Conservation (phyloP, 92 coral and sea anemone genomes). For the Actinernus sp. region DNA sequence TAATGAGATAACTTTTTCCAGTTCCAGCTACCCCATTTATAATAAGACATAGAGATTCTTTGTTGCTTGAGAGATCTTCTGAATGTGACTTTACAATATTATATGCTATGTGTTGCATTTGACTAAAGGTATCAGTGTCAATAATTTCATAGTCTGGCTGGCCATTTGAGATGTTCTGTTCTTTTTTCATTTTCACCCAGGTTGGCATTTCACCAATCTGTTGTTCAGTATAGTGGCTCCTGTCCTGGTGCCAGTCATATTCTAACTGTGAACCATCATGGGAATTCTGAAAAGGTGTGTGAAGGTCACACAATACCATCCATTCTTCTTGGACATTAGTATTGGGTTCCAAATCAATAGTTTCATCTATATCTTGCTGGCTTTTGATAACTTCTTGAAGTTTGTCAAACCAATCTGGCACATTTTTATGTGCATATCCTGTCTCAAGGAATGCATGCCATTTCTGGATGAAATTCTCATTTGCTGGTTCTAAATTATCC, state of each 20-base stretch:
- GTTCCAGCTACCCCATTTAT: conserved; percentile 35
- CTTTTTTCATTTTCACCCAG: conserved; percentile 42
- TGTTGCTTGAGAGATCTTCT: conserved; percentile 22
- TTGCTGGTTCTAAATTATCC: conserved; percentile 44
- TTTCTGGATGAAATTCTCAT: conserved; percentile 16
- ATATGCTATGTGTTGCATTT: conserved; percentile 52
- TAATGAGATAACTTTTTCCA: conserved; percentile 40
- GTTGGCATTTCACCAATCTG: conserved; percentile 57
- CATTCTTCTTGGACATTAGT: conserved; percentile 35
- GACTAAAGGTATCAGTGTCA: conserved; percentile 36
- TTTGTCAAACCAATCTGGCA: conserved; percentile 72
- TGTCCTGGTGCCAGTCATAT: conserved; percentile 46
- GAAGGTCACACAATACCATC: conserved; percentile 57
- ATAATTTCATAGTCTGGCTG: conserved; percentile 16
- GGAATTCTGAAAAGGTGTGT: conserved; percentile 29
- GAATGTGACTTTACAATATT: conserved; percentile 45
- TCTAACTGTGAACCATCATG: not conserved
- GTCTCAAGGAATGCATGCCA: conserved; percentile 35
- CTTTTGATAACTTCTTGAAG: conserved; percentile 41
- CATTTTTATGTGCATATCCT: conserved; percentile 35
- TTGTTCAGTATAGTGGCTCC: conserved; percentile 43
- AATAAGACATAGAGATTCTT: conserved; percentile 43
- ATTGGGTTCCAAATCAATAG: not conserved
- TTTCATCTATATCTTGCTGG: conserved; percentile 33
- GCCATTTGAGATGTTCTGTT: not conserved